Evolutionary conservation across 2,113 vertebrate species (phyloP).

Genomic region (Rostratula benghalensis): DNA sequence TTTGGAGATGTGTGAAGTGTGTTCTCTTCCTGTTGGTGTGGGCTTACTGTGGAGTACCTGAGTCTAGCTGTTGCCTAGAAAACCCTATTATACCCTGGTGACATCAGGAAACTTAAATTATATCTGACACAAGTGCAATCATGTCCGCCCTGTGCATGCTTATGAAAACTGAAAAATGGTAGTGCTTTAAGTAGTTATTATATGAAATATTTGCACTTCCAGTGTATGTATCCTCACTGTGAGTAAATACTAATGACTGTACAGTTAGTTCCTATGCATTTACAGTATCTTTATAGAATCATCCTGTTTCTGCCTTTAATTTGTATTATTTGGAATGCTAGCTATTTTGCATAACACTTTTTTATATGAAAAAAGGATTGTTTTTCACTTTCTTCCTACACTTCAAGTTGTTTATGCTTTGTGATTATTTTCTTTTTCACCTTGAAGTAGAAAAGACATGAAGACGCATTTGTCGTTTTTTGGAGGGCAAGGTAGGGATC

Average conservation of each 20-base stretch:
- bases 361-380: neutral
- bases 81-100: neutral
- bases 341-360: neutral
- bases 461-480: neutral
- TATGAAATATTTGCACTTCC: neutral
- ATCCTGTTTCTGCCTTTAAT: neutral
- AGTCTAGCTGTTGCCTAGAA: neutral
- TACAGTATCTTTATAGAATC: neutral
- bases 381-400: neutral
- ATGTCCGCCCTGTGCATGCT: neutral
- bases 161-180: neutral
- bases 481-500: neutral
- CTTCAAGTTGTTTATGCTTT: neutral
- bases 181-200: neutral
- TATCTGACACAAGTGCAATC: neutral
- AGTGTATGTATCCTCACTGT: neutral
- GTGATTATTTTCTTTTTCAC: neutral
- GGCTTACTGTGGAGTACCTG: neutral
- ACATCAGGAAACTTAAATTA: neutral
- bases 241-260: neutral
- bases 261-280: neutral
- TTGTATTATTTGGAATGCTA: neutral
- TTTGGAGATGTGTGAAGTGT: accelerated
- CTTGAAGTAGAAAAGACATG: neutral
- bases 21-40: neutral